Evolutionary conservation across 30 jellyfish, hydroid and myxozoan genomes (phyloP), one percentile per base, ranked within the genome.

Genomic region (Aurelia sp.): DNA sequence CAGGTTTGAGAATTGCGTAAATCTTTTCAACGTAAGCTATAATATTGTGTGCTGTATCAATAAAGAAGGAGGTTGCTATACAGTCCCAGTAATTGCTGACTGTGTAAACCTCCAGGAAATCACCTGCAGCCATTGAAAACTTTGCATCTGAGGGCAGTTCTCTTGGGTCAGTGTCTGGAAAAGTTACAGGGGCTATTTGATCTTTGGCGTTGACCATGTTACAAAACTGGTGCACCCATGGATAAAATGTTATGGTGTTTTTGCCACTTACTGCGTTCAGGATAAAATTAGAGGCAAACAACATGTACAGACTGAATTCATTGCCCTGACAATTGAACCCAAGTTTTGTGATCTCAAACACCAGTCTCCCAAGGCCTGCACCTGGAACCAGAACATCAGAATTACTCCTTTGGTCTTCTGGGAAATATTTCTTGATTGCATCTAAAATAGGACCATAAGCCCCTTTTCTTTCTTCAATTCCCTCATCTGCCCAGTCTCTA

Each of bases 51-150:
- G 99, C 98, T 15, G 99, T 96, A 60, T 96, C 99, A 12, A 96
- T 73, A 65, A 96, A 96, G 68, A 96, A 96, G 74, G 97, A 96
- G 35, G 98, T 96, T 40, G 80, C 91, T 1, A 92, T 69, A 74
- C 97, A 82, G 66, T 92, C 96, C 97, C 96, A 88, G 27, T 67
- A 21, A 60, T 78, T 62, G 4, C 52, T 35, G n/a, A 68, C 83
- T 9, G 81, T 86, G 88, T 91, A 96, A 41, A 92, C 96, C 65
- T 93, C 97, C 30, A 96, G 87, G 63, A 96, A 96, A 84, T 96
- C 98, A 33, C 99, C 99, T 48, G 98, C 99, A 0, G 96, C 96
- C 98, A 96, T 87, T 38, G 99, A 91, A 21, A 92, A 82, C 48
- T 86, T 83, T 4, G 90, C 70, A 63, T 89, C 85, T 2, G 69